phyloP scores from a whole-genome alignment of 2,113 vertebrate genomes.

The Recurvirostra avosetta region DNA sequence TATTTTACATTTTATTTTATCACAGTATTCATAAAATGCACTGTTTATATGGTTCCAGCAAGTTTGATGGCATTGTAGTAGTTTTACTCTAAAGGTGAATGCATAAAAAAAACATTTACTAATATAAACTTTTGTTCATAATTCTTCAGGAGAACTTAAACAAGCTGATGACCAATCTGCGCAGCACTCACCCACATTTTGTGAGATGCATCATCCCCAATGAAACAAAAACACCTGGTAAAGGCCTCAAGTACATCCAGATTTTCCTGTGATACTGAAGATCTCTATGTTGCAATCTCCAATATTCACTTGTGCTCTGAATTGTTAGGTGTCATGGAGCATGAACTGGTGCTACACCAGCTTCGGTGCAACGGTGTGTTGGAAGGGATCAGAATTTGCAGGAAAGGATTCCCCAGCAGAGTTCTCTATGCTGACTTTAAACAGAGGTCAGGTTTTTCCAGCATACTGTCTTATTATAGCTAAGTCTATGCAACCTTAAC shows the following conservation, averaged over 20 bases:
- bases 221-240: not conserved
- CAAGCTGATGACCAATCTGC: not conserved
- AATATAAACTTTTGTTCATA: not conserved
- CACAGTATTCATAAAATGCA: not conserved
- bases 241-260: not conserved
- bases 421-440: not conserved
- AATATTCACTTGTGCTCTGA: not conserved
- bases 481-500: not conserved
- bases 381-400: not conserved
- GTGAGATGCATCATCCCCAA: not conserved
- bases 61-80: not conserved
- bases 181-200: not conserved
- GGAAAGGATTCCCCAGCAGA: not conserved
- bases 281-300: not conserved
- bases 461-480: not conserved
- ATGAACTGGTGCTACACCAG: not conserved
- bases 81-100: not conserved
- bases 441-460: not conserved
- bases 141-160: not conserved
- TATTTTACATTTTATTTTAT: not conserved
- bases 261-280: not conserved
- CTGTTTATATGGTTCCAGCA: not conserved
- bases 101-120: not conserved
- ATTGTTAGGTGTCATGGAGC: not conserved
- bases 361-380: not conserved